These are phyloP conservation scores for Conomelus anceps DNA, from an alignment of 2,888 invertebrate genomes.

Conservation along the genomic window DNA sequence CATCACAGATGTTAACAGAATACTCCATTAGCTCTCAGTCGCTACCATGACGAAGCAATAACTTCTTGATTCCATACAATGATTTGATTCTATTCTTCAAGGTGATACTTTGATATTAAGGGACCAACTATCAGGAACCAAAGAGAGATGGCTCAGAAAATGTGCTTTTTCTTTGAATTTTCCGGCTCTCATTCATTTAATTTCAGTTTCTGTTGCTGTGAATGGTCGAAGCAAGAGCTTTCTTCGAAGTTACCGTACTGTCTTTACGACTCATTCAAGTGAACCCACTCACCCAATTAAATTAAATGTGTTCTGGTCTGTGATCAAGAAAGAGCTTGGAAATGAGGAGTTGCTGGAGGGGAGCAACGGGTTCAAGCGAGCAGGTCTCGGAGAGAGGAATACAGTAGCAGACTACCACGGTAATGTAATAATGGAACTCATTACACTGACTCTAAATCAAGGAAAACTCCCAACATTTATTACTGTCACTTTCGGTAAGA, in stretches of 20 bases:
- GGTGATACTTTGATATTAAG: neutral
- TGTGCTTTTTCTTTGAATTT: neutral
- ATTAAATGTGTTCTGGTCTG: neutral
- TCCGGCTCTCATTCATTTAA: neutral
- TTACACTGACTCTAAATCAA: neutral
- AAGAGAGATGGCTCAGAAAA: neutral
- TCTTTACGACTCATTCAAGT: neutral
- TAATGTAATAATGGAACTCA: neutral
- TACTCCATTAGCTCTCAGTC: neutral
- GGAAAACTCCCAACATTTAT: neutral
- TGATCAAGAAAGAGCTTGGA: neutral
- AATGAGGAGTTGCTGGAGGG: neutral
- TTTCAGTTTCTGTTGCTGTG: neutral
- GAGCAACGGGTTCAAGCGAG: neutral
- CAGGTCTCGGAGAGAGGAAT: neutral
- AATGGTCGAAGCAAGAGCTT: neutral
- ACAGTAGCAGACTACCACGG: neutral
- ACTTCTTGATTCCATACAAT: neutral
- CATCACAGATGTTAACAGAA: neutral
- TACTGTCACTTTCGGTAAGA: neutral
- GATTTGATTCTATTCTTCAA: neutral
- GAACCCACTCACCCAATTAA: neutral
- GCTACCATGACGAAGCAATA: neutral
- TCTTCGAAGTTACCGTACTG: neutral
- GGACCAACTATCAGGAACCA: no score